A percentile compares a stretch with the other conserved stretches of the same genome.
phyloP scores from a whole-genome alignment of 2,113 vertebrate species.

The Nannobrachium achirus region DNA sequence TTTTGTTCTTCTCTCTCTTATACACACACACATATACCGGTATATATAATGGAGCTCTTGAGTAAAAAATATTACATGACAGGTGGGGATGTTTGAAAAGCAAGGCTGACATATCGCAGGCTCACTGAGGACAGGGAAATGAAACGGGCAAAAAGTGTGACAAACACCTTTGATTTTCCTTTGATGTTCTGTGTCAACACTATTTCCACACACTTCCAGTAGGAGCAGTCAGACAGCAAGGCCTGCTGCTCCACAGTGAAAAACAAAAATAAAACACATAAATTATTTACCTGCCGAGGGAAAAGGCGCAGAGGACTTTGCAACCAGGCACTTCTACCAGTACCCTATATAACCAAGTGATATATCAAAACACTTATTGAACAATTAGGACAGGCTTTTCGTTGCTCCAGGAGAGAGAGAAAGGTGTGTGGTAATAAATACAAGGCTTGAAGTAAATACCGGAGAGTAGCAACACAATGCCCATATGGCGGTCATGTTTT shows the following conservation, averaged over 20 bases:
- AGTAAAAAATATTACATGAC: slow-evolving; percentile 40
- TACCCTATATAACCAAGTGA: slow-evolving; percentile 15
- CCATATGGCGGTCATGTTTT: slow-evolving; percentile 10
- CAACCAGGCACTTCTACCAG: slow-evolving; percentile 17
- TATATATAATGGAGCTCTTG: slow-evolving; percentile 9
- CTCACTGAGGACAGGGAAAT: slow-evolving; percentile 49
- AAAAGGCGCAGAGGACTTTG: slow-evolving; percentile 28
- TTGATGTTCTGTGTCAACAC: slow-evolving; percentile 59
- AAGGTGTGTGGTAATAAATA: neutral
- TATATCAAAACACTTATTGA: neutral
- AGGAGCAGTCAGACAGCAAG: slow-evolving; percentile 50
- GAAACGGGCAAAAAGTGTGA: slow-evolving; percentile 42
- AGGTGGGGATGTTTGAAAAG: slow-evolving; percentile 22
- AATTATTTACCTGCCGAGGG: slow-evolving; percentile 45
- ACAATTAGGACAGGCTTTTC: neutral
- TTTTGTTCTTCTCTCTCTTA: too few species aligned
- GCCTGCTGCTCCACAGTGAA: slow-evolving; percentile 23
- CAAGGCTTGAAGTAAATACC: neutral
- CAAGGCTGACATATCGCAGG: slow-evolving; percentile 28
- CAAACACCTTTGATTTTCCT: slow-evolving; percentile 63
- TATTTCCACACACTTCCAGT: slow-evolving; percentile 48
- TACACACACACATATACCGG: slow-evolving; percentile 25
- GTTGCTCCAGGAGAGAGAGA: neutral
- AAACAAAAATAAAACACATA: slow-evolving; percentile 43
- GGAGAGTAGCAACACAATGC: neutral